Percentiles rank a stretch among this genome's conserved stretches.
Evolutionary conservation across 2,888 invertebrate species (phyloP).

Genomic region (Pachycephus smyrnensis): DNA sequence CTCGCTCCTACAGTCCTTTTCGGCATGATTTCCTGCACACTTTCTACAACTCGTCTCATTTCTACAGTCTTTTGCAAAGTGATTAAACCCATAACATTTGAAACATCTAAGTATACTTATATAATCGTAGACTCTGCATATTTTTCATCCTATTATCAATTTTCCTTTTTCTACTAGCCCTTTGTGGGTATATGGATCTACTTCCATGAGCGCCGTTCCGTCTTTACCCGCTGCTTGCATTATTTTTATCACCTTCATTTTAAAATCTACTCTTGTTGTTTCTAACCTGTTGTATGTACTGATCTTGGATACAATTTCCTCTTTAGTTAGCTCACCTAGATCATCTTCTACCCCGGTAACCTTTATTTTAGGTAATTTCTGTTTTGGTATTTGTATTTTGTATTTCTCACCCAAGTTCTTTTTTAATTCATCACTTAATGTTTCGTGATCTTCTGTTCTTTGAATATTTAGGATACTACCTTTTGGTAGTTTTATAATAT

Average conservation of each 20-base stretch:
- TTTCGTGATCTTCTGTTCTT: too few species aligned
- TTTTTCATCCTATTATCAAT: conserved; percentile 19
- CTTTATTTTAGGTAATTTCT: too few species aligned
- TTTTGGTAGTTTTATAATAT: too few species aligned
- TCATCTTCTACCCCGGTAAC: too few species aligned
- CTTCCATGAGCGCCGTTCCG: conserved; percentile 9
- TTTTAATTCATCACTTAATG: too few species aligned
- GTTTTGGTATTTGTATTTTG: too few species aligned
- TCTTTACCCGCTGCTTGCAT: neutral
- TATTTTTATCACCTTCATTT: conserved; percentile 8
- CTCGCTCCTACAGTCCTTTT: conserved; percentile 8
- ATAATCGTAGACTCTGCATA: conserved; percentile 16
- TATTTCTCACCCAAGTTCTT: too few species aligned
- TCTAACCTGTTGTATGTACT: too few species aligned
- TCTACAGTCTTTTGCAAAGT: conserved; percentile 11
- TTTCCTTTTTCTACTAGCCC: conserved; percentile 6
- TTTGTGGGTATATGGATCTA: conserved; percentile 14
- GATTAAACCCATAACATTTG: conserved; percentile 16
- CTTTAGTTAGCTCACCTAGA: too few species aligned
- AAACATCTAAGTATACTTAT: conserved; percentile 7
- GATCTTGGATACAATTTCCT: too few species aligned
- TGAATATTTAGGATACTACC: too few species aligned
- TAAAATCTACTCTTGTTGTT: too few species aligned
- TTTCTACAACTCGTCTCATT: conserved; percentile 15
- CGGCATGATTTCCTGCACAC: conserved; percentile 14